These are phyloP conservation scores for Coenonympha glycerion DNA, from an alignment of 2,888 invertebrate species.

Conservation along the genomic window DNA sequence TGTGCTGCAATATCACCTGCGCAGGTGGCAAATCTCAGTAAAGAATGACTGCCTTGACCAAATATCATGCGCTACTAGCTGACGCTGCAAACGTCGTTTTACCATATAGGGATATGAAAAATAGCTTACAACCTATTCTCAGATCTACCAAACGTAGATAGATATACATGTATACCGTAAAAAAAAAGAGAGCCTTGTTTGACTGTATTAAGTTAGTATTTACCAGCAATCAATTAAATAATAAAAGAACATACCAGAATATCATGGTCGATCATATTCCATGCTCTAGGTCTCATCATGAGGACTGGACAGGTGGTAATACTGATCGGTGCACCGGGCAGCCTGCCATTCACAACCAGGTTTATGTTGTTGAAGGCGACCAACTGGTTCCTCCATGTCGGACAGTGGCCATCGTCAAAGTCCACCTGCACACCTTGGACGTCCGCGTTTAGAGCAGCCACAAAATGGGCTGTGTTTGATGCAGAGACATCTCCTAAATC, in stretches of 20 bases:
- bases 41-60: no score
- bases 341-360: slow-evolving; percentile 69
- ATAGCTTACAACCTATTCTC: no score
- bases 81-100: no score
- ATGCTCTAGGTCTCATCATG: slow-evolving; percentile 82
- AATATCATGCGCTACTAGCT: no score
- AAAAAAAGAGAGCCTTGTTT: no score
- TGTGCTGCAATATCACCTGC: no score
- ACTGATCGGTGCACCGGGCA: slow-evolving; percentile 66
- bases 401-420: slow-evolving; percentile 84
- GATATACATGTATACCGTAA: no score
- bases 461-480: slow-evolving; percentile 75
- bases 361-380: slow-evolving; percentile 78
- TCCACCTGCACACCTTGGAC: slow-evolving; percentile 80
- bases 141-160: no score
- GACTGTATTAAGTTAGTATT: neutral
- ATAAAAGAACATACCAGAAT: slow-evolving; percentile 66
- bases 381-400: slow-evolving; percentile 82
- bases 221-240: no score
- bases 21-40: no score
- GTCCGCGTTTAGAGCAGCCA: slow-evolving; percentile 69
- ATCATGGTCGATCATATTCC: slow-evolving; percentile 83
- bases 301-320: slow-evolving; percentile 76
- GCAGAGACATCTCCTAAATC: slow-evolving; percentile 81
- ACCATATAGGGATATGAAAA: no score